Conservation (phyloP, 1,140 invertebrate genomes). For the Proales similis region DNA sequence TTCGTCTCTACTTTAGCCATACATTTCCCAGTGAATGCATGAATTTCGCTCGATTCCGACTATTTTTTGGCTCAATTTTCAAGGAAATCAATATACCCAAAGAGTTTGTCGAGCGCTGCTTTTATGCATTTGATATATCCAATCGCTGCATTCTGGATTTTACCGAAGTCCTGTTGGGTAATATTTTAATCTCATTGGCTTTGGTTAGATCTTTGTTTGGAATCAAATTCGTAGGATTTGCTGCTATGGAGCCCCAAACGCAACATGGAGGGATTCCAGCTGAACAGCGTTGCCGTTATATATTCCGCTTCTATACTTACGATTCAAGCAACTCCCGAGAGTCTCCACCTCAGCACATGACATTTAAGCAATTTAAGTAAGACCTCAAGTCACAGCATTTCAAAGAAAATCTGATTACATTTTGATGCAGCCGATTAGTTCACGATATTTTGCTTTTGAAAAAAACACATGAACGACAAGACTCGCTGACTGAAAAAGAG, state of each 20-base stretch:
- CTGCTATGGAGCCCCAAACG: slow-evolving; percentile 57
- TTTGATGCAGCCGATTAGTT: background rate
- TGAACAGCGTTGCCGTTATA: slow-evolving; percentile 58
- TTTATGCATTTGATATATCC: slow-evolving; percentile 28
- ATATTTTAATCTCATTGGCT: background rate
- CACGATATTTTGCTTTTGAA: background rate
- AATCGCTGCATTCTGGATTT: slow-evolving; percentile 11
- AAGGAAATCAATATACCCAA: background rate
- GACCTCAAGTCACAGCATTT: slow-evolving; percentile 49
- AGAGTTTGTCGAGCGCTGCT: slow-evolving; percentile 15
- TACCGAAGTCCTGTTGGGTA: slow-evolving; percentile 22
- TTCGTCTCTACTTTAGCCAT: slow-evolving; percentile 10
- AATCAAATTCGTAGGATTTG: slow-evolving; percentile 47
- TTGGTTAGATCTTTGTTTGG: background rate
- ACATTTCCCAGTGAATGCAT: slow-evolving; percentile 38
- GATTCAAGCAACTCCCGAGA: slow-evolving; percentile 50
- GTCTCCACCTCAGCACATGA: slow-evolving; percentile 6
- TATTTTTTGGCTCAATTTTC: slow-evolving; percentile 4
- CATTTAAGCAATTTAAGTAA: slow-evolving; percentile 43
- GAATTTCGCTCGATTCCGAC: slow-evolving; percentile 15
- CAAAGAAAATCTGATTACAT: background rate
- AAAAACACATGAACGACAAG: background rate
- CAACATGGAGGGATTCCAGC: slow-evolving; percentile 58
- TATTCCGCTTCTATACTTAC: slow-evolving; percentile 57
- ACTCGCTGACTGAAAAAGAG: background rate